These are phyloP conservation scores for Cryptus armator DNA, from an alignment of 2,888 invertebrate genomes.

Conservation along the genomic window DNA sequence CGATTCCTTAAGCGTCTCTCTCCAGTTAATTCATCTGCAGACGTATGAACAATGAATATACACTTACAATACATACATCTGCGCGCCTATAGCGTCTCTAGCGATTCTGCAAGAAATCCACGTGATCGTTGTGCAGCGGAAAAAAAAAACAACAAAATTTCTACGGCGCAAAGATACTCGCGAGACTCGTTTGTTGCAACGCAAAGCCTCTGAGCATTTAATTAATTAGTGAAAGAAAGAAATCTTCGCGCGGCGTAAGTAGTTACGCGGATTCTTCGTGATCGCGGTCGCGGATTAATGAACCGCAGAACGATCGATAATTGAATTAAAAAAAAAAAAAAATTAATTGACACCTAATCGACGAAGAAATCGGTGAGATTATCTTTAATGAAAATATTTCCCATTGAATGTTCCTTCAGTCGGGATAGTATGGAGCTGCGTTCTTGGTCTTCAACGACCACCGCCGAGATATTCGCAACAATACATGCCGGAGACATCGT, in stretches of 20 bases:
- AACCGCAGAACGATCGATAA: constrained; percentile 3
- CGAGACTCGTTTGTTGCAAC: background rate
- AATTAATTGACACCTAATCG: constrained; percentile 3
- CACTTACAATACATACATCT: background rate
- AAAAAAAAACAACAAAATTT: constrained; percentile 33
- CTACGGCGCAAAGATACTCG: constrained; percentile 8
- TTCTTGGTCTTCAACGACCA: constrained; percentile 83
- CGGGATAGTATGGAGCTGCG: constrained; percentile 78
- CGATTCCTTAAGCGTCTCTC: constrained; percentile 18
- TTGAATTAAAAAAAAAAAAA: constrained; percentile 8
- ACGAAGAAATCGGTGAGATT: background rate
- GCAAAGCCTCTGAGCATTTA: constrained; percentile 9
- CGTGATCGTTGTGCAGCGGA: background rate
- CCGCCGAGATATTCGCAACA: constrained; percentile 86
- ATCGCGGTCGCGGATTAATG: background rate
- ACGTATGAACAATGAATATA: background rate
- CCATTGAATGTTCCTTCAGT: constrained; percentile 63
- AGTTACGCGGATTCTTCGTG: background rate
- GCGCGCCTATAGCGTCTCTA: background rate
- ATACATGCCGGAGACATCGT: constrained; percentile 87
- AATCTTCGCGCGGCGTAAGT: constrained; percentile 25
- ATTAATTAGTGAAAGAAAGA: constrained; percentile 52
- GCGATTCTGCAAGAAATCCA: background rate
- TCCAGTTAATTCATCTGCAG: background rate
- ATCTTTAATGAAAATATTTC: background rate